These are phyloP conservation scores for Melitaea cinxia DNA, from an alignment of 1,140 invertebrate species.

Conservation along the genomic window DNA sequence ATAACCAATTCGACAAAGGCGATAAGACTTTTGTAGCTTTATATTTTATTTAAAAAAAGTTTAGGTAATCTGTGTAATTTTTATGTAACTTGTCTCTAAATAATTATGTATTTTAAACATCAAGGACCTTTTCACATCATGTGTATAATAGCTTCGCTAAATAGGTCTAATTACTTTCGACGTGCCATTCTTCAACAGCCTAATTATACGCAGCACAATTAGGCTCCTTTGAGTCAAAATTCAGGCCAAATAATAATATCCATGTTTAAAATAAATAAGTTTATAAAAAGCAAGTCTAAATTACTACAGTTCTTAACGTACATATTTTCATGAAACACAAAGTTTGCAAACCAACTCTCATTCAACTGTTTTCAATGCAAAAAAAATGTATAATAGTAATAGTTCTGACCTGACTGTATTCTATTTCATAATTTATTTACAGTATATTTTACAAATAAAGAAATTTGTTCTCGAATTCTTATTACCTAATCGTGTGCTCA, in stretches of 20 bases:
- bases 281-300: too few relatives aligned
- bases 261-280: conserved; percentile 4
- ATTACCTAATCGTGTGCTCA: conserved; percentile 56
- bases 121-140: conserved; percentile 26
- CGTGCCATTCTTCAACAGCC: conserved; percentile 19
- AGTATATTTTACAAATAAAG: neutral
- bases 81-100: neutral
- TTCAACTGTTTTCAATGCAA: too few relatives aligned
- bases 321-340: neutral
- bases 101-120: conserved; percentile 10
- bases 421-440: neutral
- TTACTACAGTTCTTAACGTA: neutral
- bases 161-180: conserved; percentile 31
- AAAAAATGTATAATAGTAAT: too few relatives aligned
- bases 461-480: conserved; percentile 9
- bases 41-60: too few relatives aligned
- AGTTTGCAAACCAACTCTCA: too few relatives aligned
- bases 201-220: conserved; percentile 28
- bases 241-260: conserved; percentile 9
- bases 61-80: too few relatives aligned
- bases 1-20: too few relatives aligned
- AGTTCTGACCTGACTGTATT: too few relatives aligned
- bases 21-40: too few relatives aligned
- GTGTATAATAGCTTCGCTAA: conserved; percentile 26
- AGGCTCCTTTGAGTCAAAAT: conserved; percentile 17